Conservation (phyloP, 2,797 vertebrate species). For the Pangasius macronema region DNA sequence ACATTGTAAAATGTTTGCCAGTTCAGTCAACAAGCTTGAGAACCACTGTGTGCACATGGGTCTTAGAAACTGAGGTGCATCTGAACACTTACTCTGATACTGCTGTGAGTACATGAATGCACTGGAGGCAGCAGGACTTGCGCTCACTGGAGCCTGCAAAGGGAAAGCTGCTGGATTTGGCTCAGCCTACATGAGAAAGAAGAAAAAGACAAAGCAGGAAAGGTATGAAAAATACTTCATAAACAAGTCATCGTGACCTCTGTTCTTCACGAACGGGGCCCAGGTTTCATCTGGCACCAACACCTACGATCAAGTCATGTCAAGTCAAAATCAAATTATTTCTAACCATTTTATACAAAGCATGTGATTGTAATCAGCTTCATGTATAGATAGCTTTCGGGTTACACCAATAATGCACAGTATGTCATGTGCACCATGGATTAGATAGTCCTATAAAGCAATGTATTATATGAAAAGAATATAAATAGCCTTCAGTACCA, state of each 20-base stretch:
- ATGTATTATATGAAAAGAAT: background rate
- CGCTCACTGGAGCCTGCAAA: constrained; percentile 69
- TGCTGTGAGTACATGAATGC: constrained; percentile 78
- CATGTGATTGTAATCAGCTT: background rate
- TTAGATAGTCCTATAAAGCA: background rate
- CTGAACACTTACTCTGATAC: constrained; percentile 87
- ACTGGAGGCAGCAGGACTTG: constrained; percentile 61
- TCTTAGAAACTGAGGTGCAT: background rate
- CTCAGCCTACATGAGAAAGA: constrained; percentile 72
- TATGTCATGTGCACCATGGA: background rate
- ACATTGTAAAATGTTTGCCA: constrained; percentile 40
- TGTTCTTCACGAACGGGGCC: background rate
- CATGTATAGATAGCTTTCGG: background rate
- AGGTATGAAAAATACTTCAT: background rate
- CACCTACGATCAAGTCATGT: constrained; percentile 11
- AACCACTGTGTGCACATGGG: background rate
- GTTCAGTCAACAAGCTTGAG: background rate
- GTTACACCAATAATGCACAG: background rate
- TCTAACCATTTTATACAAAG: background rate
- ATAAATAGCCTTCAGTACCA: background rate
- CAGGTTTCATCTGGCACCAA: background rate
- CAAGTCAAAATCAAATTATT: background rate
- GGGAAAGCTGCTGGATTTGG: constrained; percentile 78
- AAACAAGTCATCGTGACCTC: background rate
- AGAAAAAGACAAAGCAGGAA: background rate